Conservation (phyloP, 2,888 invertebrate genomes). For the Nymphalis polychloros region DNA sequence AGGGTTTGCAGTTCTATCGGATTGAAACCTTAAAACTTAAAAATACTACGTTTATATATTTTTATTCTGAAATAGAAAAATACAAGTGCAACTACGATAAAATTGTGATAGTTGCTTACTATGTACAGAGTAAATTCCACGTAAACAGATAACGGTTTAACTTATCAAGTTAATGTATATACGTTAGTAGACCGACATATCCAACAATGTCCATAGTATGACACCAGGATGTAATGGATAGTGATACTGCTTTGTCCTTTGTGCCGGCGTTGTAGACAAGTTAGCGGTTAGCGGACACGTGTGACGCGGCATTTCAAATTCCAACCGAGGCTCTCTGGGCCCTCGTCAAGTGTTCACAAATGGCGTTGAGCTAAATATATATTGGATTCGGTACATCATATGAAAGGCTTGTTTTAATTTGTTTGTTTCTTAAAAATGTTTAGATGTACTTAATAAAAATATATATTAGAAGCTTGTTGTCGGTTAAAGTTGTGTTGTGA, state of each 20-base stretch:
- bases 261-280: slow-evolving; percentile 39
- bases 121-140: slow-evolving; percentile 2
- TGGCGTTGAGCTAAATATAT: slow-evolving; percentile 17
- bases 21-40: no score
- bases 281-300: slow-evolving; percentile 42
- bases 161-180: slow-evolving; percentile 29
- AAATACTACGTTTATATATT: no score
- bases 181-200: slow-evolving; percentile 30
- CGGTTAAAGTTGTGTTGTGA: no score
- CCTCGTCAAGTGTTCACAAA: slow-evolving; percentile 27
- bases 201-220: slow-evolving; percentile 36
- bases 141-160: slow-evolving; percentile 14
- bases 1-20: no score
- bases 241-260: slow-evolving; percentile 36
- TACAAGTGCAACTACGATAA: no score
- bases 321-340: slow-evolving; percentile 30
- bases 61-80: no score
- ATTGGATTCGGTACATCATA: slow-evolving; percentile 3
- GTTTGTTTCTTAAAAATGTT: background rate
- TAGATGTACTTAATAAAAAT: no score
- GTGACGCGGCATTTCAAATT: slow-evolving; percentile 39
- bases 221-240: slow-evolving; percentile 34
- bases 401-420: background rate
- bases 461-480: background rate
- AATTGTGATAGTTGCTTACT: no score